Evolutionary conservation across 2,113 vertebrate species (phyloP), one percentile per base, ranked within the genome.

Genomic region (Gallinago paraguaiae): DNA sequence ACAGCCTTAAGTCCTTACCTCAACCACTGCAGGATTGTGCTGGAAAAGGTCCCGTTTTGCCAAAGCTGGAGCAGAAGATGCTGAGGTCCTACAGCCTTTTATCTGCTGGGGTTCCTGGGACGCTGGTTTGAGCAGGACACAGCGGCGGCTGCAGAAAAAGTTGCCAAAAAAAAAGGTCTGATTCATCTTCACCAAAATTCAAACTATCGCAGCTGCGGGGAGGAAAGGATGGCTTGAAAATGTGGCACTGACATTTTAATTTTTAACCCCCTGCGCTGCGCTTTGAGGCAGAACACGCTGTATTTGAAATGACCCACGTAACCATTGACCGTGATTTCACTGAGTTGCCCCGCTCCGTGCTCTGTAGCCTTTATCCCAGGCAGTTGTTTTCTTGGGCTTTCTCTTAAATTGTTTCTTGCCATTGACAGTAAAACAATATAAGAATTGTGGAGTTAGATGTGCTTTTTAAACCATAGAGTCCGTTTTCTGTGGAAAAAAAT

Each of bases 211-310:
- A 60, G 89, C 69, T 67, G 30, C 72, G 39, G 50, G 56, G 37
- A 61, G 37, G 64, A 74, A 81, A 51, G 3, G 33, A 64, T 23
- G 20, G 56, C 48, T 35, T 72, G 30, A 59, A 85, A 84, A 54
- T n/a, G 27, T 31, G 70, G 61, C 43, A 7, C 14, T 74, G 59
- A 31, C 12, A 1, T 23, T 50, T 75, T 59, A 43, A 51, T 4
- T 71, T 57, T 78, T 59, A 48, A 8, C 39, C 30, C 4, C 9
- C 22, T 37, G 10, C 0, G 0, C 25, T 31, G 13, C 3, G 4
- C 61, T 78, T 39, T 54, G 19, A 78, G 65, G 82, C 67, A 13
- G 74, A 71, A 91, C 33, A 17, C 23, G 45, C 60, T 13, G 50
- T 27, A 3, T 76, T 68, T 30, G 74, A 27, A 72, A 22, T 37